Evolutionary conservation across 1,140 invertebrate species (phyloP).

Genomic region (Zelostemma sp.): DNA sequence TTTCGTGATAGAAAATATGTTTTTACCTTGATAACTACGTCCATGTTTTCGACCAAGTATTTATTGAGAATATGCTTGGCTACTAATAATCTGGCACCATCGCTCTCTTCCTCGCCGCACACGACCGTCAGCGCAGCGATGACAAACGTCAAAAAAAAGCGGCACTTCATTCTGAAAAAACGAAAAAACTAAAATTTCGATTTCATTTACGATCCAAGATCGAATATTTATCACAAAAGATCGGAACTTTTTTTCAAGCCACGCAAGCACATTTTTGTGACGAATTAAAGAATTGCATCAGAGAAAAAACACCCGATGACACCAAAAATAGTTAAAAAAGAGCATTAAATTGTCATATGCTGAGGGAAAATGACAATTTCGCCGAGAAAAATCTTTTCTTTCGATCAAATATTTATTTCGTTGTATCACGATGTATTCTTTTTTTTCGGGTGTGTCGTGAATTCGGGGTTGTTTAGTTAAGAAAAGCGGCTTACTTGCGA

Average conservation of each 20-base stretch:
- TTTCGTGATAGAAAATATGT: slow-evolving; percentile 4
- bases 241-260: neutral
- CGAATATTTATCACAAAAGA: neutral
- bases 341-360: neutral
- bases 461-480: no score
- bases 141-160: slow-evolving; percentile 49
- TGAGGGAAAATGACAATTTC: slow-evolving; percentile 1
- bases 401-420: no score
- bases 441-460: no score
- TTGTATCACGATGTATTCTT: no score
- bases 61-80: slow-evolving; percentile 96
- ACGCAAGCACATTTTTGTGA: neutral
- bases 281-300: neutral
- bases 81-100: slow-evolving; percentile 79
- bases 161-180: slow-evolving; percentile 64
- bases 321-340: neutral
- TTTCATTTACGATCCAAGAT: slow-evolving; percentile 1
- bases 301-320: neutral
- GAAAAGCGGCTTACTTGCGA: slow-evolving; percentile 10
- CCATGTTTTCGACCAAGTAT: slow-evolving; percentile 98
- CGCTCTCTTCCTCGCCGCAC: slow-evolving; percentile 74
- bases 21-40: slow-evolving; percentile 92
- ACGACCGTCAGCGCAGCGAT: slow-evolving; percentile 59
- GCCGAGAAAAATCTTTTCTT: no score
- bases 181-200: slow-evolving; percentile 20